Conservation (phyloP, 2,113 vertebrate genomes). For the Raja brachyura region DNA sequence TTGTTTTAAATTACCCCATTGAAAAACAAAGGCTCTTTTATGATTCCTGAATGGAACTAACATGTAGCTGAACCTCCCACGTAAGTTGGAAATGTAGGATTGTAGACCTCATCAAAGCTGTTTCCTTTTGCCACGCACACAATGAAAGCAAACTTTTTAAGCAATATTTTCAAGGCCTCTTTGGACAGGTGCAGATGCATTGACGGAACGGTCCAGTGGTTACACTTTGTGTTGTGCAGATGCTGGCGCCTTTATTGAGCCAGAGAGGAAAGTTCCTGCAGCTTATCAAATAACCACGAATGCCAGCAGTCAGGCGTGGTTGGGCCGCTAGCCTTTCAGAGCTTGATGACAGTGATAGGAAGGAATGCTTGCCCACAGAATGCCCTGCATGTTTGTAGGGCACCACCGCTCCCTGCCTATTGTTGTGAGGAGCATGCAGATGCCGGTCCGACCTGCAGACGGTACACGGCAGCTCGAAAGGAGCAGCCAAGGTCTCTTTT, state of each 20-base stretch:
- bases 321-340: not conserved
- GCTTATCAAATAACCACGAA: conserved; percentile 20
- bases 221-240: conserved; percentile 2
- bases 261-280: not conserved
- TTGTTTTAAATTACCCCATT: not conserved
- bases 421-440: not conserved
- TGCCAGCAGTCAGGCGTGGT: not conserved
- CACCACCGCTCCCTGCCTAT: not conserved
- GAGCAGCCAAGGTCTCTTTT: not conserved
- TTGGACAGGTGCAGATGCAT: not conserved
- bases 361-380: not conserved
- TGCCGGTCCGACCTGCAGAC: not conserved
- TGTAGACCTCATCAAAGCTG: not conserved
- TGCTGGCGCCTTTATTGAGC: conserved; percentile 32
- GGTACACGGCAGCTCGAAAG: not conserved
- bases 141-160: not conserved
- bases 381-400: conserved; percentile 1
- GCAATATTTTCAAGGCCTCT: not conserved
- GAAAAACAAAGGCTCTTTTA: not conserved
- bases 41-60: not conserved
- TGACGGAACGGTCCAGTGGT: conserved; percentile 7
- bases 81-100: not conserved
- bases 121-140: not conserved
- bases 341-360: not conserved
- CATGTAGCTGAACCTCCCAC: not conserved